Evolutionary conservation across 1,140 invertebrate species (phyloP), one percentile per base, ranked within the genome.

Genomic region (Drosophila nebulosa): DNA sequence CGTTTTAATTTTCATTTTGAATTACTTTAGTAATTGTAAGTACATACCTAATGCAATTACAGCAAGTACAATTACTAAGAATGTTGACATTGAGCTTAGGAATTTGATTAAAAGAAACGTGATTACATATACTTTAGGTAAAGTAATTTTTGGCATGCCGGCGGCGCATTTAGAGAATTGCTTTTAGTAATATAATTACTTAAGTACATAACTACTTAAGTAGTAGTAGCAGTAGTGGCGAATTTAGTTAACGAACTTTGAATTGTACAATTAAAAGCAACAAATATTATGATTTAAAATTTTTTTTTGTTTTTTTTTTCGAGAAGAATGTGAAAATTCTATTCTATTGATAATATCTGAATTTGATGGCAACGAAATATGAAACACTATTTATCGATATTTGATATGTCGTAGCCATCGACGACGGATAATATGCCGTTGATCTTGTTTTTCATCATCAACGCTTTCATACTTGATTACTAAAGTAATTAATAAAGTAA

Each of bases 1-100:
- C 39, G 39, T 21, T 46, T 46, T 14, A 4, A 36, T 36, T 36
- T 10, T 46, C 30, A 32, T 32, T 18, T 46, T 14, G 16, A 46
- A 46, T 46, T 46, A 46, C 39, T 46, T 46, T 46, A 46, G 39
- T 46, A 46, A 46, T 21, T 46, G 39, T 46, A 46, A 46, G 39
- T 46, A 46, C 39, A 46, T 46, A 46, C 39, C 10, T 46, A 21
- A 46, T 46, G 39, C 39, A 46, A 46, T 46, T 46, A 46, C 39
- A 46, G 0, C 39, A 21, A 46, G 39, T 16, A 46, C 16, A 46
- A 46, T 21, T 46, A 46, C 39, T 46, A 46, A 46, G 39, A 46
- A 46, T 46, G 39, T 46, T 46, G 16, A 18, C 21, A 46, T 46
- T 16, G 39, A 46, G 18, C 39, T 46, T 46, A 46, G 39, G 16